Conservation (phyloP, 2,797 vertebrate species). For the Amniataba percoides region DNA sequence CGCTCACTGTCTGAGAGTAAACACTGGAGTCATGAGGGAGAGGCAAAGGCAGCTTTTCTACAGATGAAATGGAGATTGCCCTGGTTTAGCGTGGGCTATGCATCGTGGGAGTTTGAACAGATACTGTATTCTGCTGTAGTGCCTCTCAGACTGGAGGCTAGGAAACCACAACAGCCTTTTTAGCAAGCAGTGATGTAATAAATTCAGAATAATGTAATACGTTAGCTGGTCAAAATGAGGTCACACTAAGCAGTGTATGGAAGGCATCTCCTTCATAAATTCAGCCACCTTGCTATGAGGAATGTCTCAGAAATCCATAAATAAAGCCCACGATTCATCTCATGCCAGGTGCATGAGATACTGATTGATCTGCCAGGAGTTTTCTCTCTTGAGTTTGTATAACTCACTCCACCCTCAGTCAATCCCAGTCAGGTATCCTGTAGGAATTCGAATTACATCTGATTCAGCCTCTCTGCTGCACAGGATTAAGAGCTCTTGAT, state of each 20-base stretch:
- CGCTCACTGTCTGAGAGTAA: constrained; percentile 54
- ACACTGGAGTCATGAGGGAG: constrained; percentile 60
- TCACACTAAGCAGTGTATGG: background rate
- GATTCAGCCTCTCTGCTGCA: background rate
- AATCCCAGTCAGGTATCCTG: background rate
- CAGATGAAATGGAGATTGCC: constrained; percentile 62
- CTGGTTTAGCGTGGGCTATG: constrained; percentile 46
- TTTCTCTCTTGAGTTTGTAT: constrained; percentile 6
- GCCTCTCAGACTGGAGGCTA: constrained; percentile 11
- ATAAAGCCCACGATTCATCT: background rate
- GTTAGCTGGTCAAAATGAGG: constrained; percentile 18
- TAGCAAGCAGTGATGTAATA: constrained; percentile 34
- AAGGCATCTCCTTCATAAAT: background rate
- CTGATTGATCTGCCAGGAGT: background rate
- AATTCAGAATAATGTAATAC: constrained; percentile 13
- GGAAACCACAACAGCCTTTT: constrained; percentile 9
- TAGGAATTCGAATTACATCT: background rate
- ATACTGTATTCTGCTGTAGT: constrained; percentile 37
- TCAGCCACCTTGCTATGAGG: background rate
- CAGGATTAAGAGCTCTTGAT: background rate
- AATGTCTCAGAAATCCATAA: background rate
- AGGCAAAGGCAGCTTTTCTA: constrained; percentile 46
- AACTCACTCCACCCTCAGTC: too few species aligned
- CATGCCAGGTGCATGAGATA: background rate
- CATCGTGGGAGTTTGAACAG: constrained; percentile 53